phyloP scores from a whole-genome alignment of 2,888 invertebrate species.

The Dryocosmus kuriphilus region DNA sequence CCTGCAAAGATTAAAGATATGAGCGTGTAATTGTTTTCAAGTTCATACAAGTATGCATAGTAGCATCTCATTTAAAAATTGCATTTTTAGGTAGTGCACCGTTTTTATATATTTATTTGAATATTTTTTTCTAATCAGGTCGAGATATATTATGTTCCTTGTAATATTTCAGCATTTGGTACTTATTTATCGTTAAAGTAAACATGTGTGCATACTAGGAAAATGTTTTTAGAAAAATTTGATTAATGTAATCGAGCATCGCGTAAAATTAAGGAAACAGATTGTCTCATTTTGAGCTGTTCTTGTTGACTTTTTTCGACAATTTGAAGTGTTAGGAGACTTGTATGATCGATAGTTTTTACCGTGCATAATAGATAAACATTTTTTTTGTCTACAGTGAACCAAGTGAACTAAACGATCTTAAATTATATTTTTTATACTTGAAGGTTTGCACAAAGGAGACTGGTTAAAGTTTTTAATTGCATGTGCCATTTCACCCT shows the following conservation, averaged over 20 bases:
- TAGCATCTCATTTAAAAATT: neutral
- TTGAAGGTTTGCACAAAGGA: conserved; percentile 27
- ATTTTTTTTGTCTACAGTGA: neutral
- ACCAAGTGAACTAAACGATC: neutral
- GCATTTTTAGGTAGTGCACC: neutral
- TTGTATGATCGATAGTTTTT: neutral
- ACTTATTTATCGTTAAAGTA: conserved; percentile 27
- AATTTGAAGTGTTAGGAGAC: neutral
- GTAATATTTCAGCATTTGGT: conserved; percentile 15
- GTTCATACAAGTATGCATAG: neutral
- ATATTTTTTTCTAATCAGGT: neutral
- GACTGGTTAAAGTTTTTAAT: conserved; percentile 18
- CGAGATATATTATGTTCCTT: neutral
- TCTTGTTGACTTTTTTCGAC: neutral
- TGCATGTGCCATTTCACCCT: conserved; percentile 21
- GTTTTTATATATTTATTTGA: neutral
- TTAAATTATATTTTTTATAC: conserved; percentile 35
- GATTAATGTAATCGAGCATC: neutral
- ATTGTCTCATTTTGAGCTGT: neutral
- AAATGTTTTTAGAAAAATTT: conserved; percentile 17
- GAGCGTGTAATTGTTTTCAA: neutral
- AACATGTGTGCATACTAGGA: neutral
- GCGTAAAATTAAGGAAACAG: neutral
- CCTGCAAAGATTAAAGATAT: neutral
- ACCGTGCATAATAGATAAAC: neutral